Percentiles rank a stretch among this genome's conserved stretches.
phyloP scores from a whole-genome alignment of 2,113 vertebrate genomes.

The Apaloderma vittatum region DNA sequence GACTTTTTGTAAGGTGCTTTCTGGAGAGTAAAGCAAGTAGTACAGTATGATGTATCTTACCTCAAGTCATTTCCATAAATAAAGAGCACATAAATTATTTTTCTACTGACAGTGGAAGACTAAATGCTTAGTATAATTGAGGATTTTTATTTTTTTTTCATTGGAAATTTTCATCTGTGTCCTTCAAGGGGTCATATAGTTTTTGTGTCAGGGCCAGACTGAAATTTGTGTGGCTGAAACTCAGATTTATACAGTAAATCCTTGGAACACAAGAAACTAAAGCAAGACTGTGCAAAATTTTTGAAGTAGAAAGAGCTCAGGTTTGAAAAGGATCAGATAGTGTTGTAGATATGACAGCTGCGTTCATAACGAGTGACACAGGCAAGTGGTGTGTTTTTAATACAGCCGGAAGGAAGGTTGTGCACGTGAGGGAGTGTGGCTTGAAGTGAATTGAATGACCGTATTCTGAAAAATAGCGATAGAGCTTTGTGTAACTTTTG shows the following conservation, averaged over 20 bases:
- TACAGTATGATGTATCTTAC: neutral
- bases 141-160: neutral
- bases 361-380: neutral
- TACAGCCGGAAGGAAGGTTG: neutral
- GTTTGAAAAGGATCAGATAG: neutral
- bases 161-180: neutral
- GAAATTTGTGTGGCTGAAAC: neutral
- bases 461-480: neutral
- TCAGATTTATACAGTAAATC: neutral
- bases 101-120: neutral
- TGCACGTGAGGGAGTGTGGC: fast-evolving
- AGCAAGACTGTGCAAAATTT: neutral
- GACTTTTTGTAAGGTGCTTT: neutral
- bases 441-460: neutral
- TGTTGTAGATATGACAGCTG: neutral
- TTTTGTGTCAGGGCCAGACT: neutral
- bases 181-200: neutral
- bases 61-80: neutral
- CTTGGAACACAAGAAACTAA: neutral
- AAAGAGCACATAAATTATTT: neutral
- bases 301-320: neutral
- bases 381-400: neutral
- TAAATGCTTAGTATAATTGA: neutral
- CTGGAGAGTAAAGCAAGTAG: neutral
- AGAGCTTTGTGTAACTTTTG: neutral